These are phyloP conservation scores for Reticulitermes lucifugus DNA, from an alignment of 2,888 invertebrate genomes.

Conservation along the genomic window DNA sequence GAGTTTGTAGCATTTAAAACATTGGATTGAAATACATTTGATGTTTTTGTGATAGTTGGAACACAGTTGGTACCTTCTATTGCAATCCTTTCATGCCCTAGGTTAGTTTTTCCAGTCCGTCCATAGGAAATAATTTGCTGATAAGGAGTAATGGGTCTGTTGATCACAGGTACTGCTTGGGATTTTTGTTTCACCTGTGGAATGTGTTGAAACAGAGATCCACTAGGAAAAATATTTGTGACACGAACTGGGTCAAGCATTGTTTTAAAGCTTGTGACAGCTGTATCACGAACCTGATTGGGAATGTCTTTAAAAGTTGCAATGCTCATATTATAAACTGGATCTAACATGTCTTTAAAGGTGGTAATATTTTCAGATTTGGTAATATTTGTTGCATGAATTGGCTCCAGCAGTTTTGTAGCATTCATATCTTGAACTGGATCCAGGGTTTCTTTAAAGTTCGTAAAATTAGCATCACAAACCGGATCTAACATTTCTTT, in stretches of 20 bases:
- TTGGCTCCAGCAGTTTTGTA: background rate
- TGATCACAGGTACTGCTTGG: constrained; percentile 23
- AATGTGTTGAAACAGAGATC: constrained; percentile 11
- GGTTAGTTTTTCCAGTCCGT: background rate
- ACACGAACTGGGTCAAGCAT: constrained; percentile 24
- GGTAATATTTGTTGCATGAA: background rate
- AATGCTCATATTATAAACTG: background rate
- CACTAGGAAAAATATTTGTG: background rate
- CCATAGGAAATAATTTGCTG: background rate
- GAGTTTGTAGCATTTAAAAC: background rate
- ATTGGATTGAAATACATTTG: constrained; percentile 11
- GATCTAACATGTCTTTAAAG: constrained; percentile 21
- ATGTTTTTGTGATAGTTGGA: constrained; percentile 42
- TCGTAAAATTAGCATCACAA: background rate
- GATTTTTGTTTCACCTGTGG: constrained; percentile 27
- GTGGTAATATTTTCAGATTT: background rate
- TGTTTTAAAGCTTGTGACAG: constrained; percentile 11
- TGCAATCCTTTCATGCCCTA: background rate
- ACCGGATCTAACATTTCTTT: constrained; percentile 29
- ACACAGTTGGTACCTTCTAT: constrained; percentile 40
- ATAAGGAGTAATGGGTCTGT: constrained; percentile 16
- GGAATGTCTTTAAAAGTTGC: background rate
- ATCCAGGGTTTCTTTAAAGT: background rate
- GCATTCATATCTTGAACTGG: background rate
- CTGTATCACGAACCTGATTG: background rate